These are phyloP conservation scores for Drepana arcuata DNA, from an alignment of 1,140 invertebrate species.

Conservation along the genomic window DNA sequence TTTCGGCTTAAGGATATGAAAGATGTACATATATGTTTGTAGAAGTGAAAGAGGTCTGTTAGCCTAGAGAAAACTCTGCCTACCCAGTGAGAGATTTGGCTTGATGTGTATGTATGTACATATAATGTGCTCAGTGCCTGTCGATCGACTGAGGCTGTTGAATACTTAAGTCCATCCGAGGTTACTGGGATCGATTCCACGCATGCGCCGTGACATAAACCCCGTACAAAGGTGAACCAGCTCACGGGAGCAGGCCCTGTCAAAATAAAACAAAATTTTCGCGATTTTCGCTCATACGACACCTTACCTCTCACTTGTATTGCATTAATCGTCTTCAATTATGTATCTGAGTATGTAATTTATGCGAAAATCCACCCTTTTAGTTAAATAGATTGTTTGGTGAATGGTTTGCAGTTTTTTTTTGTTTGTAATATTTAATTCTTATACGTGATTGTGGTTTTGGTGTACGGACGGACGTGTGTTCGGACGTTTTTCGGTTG, in stretches of 20 bases:
- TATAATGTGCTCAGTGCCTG: too few relatives aligned
- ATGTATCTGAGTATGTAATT: too few relatives aligned
- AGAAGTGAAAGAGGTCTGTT: too few relatives aligned
- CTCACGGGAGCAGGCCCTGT: conserved; percentile 37
- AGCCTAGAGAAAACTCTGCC: too few relatives aligned
- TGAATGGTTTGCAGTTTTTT: not conserved
- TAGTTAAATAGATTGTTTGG: conserved; percentile 1
- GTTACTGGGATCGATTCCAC: conserved; percentile 45
- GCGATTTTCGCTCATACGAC: conserved; percentile 27
- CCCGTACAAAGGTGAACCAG: conserved; percentile 51
- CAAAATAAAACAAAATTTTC: conserved; percentile 49
- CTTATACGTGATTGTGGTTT: conserved; percentile 14
- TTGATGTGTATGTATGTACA: too few relatives aligned
- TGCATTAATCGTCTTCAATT: too few relatives aligned
- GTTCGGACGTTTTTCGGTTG: conserved; percentile 20
- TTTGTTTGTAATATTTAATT: conserved; percentile 6
- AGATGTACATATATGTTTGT: too few relatives aligned
- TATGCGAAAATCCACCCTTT: too few relatives aligned
- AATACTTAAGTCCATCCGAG: conserved; percentile 30
- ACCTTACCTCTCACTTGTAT: too few relatives aligned
- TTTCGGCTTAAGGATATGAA: too few relatives aligned
- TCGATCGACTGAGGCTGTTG: conserved; percentile 26
- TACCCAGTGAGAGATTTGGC: too few relatives aligned
- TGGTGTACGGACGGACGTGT: conserved; percentile 13
- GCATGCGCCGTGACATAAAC: conserved; percentile 31